phyloP scores from a whole-genome alignment of 2,888 invertebrate species.

The Ophioninae sp. region DNA sequence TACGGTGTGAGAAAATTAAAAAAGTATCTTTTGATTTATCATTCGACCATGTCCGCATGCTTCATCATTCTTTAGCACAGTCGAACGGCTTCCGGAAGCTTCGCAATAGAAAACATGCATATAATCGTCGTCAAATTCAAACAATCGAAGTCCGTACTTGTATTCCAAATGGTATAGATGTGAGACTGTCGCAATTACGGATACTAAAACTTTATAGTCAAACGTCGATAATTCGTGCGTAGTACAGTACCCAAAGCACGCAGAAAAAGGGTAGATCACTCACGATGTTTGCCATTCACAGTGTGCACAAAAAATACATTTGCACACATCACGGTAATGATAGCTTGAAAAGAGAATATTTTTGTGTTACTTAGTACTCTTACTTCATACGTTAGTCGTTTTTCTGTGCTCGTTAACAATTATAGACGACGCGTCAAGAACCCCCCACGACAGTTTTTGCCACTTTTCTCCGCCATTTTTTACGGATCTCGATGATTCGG shows the following conservation, averaged over 20 bases:
- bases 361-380: no score
- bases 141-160: neutral
- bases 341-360: no score
- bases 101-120: neutral
- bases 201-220: neutral
- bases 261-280: neutral
- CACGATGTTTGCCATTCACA: neutral
- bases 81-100: neutral
- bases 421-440: neutral
- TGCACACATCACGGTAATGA: neutral
- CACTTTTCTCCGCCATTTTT: neutral
- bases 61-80: neutral
- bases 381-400: neutral
- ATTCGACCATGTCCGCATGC: neutral
- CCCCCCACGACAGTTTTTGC: neutral
- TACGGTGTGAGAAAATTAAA: neutral
- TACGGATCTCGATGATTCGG: no score
- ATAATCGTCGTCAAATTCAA: no score
- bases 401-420: neutral
- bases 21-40: neutral
- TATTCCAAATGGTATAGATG: neutral
- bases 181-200: neutral
- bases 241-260: neutral
- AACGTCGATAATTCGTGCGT: neutral
- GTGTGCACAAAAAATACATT: neutral